Evolutionary conservation across 64 coral and sea anemone genomes (phyloP).

Genomic region (Cladopsammia gracilis): DNA sequence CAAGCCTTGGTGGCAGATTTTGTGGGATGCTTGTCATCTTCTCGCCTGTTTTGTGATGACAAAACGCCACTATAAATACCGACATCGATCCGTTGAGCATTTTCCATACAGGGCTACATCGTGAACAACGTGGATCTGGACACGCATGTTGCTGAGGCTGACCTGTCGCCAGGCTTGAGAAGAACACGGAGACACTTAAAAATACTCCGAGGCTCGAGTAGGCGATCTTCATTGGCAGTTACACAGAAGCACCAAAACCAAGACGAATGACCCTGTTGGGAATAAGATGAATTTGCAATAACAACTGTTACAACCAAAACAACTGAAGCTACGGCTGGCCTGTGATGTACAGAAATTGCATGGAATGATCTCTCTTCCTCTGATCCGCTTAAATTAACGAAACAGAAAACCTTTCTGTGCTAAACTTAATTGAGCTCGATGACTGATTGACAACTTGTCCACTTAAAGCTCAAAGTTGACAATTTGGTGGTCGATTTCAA

Average conservation of each 20-base stretch:
- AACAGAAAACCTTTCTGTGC: neutral
- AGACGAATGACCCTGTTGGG: neutral
- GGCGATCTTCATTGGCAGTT: neutral
- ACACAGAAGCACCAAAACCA: neutral
- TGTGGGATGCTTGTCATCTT: constrained; percentile 12
- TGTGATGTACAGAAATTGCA: neutral
- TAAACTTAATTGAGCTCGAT: constrained; percentile 30
- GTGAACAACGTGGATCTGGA: neutral
- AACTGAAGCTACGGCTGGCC: neutral
- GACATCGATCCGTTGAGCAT: neutral
- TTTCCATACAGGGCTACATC: neutral
- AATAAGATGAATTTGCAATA: neutral
- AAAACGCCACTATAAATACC: neutral
- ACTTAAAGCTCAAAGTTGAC: constrained; percentile 18
- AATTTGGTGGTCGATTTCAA: neutral
- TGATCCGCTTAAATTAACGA: neutral
- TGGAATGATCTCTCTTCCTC: neutral
- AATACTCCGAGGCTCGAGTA: neutral
- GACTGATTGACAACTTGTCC: constrained; percentile 24
- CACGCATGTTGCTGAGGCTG: neutral
- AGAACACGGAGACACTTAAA: neutral
- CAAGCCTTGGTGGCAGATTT: constrained; percentile 18
- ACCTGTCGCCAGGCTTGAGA: neutral
- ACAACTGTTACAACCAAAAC: neutral
- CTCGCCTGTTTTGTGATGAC: neutral